phyloP scores from a whole-genome alignment of 30 jellyfish, hydroid and myxozoan species.

The Hydra vulgaris region DNA sequence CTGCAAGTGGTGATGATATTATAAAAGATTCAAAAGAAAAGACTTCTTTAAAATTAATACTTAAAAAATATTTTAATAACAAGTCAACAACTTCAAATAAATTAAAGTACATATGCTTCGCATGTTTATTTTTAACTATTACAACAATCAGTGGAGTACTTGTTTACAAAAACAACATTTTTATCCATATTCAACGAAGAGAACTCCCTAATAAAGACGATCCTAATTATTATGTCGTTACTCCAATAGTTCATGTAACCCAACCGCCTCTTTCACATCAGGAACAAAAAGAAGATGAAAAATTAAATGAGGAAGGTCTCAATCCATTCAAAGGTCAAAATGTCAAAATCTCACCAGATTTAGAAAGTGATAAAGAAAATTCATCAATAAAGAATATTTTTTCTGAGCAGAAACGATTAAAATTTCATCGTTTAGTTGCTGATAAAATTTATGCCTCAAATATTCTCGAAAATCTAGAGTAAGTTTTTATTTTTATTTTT shows the following conservation, averaged over 20 bases:
- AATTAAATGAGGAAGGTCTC: neutral
- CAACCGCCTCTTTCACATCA: neutral
- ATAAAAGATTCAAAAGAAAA: neutral
- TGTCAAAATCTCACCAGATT: neutral
- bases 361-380: neutral
- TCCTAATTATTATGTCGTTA: neutral
- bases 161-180: neutral
- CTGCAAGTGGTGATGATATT: neutral
- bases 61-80: too few species aligned
- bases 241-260: neutral
- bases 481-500: constrained; percentile 21
- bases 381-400: neutral
- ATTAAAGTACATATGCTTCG: neutral
- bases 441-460: constrained; percentile 55
- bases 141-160: neutral
- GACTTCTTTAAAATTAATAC: neutral
- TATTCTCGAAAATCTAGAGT: constrained; percentile 52
- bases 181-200: neutral
- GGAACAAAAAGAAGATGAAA: neutral
- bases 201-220: neutral
- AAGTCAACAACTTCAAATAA: neutral
- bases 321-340: neutral
- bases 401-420: constrained; percentile 37
- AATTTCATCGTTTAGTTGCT: constrained; percentile 67
- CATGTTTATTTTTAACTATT: neutral